Evolutionary conservation across 53 echinoderm and acorn worm genomes (phyloP).

Genomic region (Glandiceps talaboti): DNA sequence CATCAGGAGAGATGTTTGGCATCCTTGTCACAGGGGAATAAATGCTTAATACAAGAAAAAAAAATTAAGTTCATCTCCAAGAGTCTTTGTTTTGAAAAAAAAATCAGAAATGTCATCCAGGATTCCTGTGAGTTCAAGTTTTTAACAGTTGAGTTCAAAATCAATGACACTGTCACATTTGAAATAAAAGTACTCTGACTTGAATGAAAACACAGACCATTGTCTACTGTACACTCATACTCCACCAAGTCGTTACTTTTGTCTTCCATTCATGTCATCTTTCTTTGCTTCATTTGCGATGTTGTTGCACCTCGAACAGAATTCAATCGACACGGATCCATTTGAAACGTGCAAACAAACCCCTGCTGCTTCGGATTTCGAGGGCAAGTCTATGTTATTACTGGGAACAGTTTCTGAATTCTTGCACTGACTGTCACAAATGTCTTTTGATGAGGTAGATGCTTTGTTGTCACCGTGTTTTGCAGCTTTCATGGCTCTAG

Average conservation of each 20-base stretch:
- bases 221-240: neutral
- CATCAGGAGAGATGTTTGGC: neutral
- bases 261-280: neutral
- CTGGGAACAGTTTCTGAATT: neutral
- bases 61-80: too few relatives aligned
- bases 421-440: neutral
- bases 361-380: constrained; percentile 19
- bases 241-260: neutral
- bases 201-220: neutral
- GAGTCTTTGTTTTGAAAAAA: too few relatives aligned
- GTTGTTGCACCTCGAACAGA: constrained; percentile 49
- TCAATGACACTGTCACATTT: too few relatives aligned
- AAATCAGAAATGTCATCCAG: too few relatives aligned
- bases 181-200: too few relatives aligned
- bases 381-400: neutral
- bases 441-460: neutral
- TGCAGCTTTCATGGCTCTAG: neutral
- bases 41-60: too few relatives aligned
- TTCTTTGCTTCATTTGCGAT: constrained; percentile 27
- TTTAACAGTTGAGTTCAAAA: too few relatives aligned
- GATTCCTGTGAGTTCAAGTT: too few relatives aligned
- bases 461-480: neutral
- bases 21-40: neutral
- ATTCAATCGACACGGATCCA: constrained; percentile 48
- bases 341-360: constrained; percentile 64